Conservation (phyloP, 1,140 invertebrate species). For the Drosophila azteca region DNA sequence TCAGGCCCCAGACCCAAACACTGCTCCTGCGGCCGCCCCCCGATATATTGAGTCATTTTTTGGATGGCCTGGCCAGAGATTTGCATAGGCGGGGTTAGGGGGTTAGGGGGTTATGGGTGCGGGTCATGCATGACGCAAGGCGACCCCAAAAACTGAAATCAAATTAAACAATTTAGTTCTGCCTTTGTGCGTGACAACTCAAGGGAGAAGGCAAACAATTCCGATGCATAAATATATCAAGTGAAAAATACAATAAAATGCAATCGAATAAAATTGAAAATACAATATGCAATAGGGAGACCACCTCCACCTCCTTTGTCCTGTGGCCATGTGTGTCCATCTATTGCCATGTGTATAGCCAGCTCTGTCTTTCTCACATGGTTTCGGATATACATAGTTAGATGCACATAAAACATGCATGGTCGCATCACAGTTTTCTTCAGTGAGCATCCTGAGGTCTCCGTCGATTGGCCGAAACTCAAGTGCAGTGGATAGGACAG, state of each 20-base stretch:
- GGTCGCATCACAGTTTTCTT: slow-evolving; percentile 37
- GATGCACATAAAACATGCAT: slow-evolving; percentile 61
- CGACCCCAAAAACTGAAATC: slow-evolving; percentile 60
- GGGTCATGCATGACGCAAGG: slow-evolving; percentile 66
- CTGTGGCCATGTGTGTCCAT: slow-evolving; percentile 20
- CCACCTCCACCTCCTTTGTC: neutral
- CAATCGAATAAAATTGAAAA: slow-evolving; percentile 67
- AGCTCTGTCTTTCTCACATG: slow-evolving; percentile 25
- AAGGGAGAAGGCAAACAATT: slow-evolving; percentile 78
- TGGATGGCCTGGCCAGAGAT: slow-evolving; percentile 57
- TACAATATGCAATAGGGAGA: slow-evolving; percentile 44
- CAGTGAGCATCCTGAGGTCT: slow-evolving; percentile 42
- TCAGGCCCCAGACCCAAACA: neutral
- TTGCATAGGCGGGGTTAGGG: slow-evolving; percentile 43
- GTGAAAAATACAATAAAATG: slow-evolving; percentile 79
- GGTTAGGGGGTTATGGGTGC: slow-evolving; percentile 27
- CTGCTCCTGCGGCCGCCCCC: neutral
- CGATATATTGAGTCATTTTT: slow-evolving; percentile 69
- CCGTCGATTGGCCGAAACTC: slow-evolving; percentile 62
- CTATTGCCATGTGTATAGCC: slow-evolving; percentile 17
- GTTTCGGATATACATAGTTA: slow-evolving; percentile 33
- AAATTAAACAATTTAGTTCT: slow-evolving; percentile 81
- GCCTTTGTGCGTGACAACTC: slow-evolving; percentile 81
- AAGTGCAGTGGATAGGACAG: slow-evolving; percentile 11
- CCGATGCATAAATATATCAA: slow-evolving; percentile 75